These are phyloP conservation scores for Pyrrhosoma nymphula DNA, from an alignment of 2,888 invertebrate genomes.

Conservation along the genomic window DNA sequence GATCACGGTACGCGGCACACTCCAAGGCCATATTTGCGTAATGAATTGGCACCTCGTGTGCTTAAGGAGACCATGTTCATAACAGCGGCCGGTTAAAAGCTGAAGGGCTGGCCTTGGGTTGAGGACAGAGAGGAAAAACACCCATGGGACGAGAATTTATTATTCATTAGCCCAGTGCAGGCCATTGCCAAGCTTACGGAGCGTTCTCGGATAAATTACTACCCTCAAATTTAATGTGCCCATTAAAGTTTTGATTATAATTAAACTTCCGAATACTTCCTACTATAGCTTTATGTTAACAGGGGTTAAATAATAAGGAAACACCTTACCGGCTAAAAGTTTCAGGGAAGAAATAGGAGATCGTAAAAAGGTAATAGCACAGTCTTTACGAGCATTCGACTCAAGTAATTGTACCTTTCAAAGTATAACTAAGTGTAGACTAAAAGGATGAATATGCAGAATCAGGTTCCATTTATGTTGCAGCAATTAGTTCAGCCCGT, in stretches of 20 bases:
- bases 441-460: too few relatives aligned
- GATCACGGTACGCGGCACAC: neutral
- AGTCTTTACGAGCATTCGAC: neutral
- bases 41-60: neutral
- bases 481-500: too few relatives aligned
- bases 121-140: neutral
- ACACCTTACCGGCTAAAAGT: neutral
- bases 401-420: neutral
- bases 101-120: neutral
- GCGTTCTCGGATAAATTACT: neutral
- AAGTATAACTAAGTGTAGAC: too few relatives aligned
- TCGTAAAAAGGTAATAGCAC: neutral
- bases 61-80: neutral
- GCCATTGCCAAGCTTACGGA: neutral
- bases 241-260: constrained; percentile 11
- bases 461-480: too few relatives aligned
- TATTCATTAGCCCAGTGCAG: neutral
- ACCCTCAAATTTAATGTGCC: neutral
- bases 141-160: neutral
- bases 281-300: neutral
- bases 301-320: neutral
- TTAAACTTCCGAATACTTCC: neutral
- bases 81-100: neutral
- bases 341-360: too few relatives aligned
- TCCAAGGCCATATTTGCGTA: neutral